Evolutionary conservation across 2,888 invertebrate genomes (phyloP).

Genomic region (Drosophila rellima): DNA sequence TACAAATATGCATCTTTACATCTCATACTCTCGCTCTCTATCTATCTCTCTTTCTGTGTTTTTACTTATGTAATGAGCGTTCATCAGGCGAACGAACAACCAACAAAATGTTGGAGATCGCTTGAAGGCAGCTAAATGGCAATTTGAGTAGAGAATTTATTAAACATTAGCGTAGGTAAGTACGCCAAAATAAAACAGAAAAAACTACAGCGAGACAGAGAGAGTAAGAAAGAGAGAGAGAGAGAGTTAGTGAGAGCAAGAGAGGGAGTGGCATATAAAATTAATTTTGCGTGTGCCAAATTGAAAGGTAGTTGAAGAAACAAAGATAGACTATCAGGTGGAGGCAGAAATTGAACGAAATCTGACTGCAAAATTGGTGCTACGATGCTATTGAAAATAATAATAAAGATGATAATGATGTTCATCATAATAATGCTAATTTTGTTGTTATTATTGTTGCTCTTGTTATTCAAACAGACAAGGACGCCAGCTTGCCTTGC

Average conservation of each 20-base stretch:
- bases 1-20: constrained; percentile 47
- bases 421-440: constrained; percentile 29
- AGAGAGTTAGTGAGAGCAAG: constrained; percentile 1
- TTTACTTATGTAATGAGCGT: constrained; percentile 59
- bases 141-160: constrained; percentile 68
- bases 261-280: constrained; percentile 45
- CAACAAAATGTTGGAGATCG: constrained; percentile 58
- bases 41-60: background rate
- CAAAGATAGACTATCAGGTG: constrained; percentile 31
- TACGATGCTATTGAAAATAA: background rate
- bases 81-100: constrained; percentile 51
- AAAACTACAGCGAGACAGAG: constrained; percentile 7
- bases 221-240: background rate
- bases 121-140: constrained; percentile 54
- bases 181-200: constrained; percentile 43
- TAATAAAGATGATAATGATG: constrained; percentile 7
- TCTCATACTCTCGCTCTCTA: background rate
- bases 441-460: constrained; percentile 33
- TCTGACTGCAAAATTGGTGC: constrained; percentile 5
- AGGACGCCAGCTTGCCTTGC: constrained; percentile 53
- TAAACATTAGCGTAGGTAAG: constrained; percentile 77
- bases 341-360: constrained; percentile 25
- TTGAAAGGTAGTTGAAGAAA: constrained; percentile 22
- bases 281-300: constrained; percentile 53
- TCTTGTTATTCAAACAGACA: constrained; percentile 50